Percentiles rank a stretch among this genome's conserved stretches.
phyloP scores from a whole-genome alignment of 92 coral and sea anemone species.

The Epizoanthus stellaris region DNA sequence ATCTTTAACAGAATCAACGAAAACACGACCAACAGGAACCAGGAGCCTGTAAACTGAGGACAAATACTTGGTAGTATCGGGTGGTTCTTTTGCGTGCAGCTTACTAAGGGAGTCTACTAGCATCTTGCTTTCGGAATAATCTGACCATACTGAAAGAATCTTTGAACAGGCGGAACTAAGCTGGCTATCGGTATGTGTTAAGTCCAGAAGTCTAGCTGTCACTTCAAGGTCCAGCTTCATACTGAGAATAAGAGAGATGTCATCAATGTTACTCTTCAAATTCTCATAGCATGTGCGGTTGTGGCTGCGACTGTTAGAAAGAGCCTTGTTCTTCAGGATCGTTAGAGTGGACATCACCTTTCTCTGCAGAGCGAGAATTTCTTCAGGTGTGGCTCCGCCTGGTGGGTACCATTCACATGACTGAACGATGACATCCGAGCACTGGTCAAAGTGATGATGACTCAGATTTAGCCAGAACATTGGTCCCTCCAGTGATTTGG shows the following conservation, averaged over 20 bases:
- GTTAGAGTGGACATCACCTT: neutral
- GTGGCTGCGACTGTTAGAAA: neutral
- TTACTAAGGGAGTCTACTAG: neutral
- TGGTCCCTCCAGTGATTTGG: slow-evolving; percentile 39
- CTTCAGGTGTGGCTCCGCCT: neutral
- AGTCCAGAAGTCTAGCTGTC: slow-evolving; percentile 5
- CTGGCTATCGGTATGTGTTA: slow-evolving; percentile 14
- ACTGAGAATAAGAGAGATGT: slow-evolving; percentile 32
- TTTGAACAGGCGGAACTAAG: slow-evolving; percentile 23
- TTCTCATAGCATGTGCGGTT: slow-evolving; percentile 3
- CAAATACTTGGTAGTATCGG: neutral
- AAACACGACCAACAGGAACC: slow-evolving; percentile 27
- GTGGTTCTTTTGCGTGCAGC: neutral
- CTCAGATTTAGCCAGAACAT: slow-evolving; percentile 34
- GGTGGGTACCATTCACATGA: slow-evolving; percentile 40
- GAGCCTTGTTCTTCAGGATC: neutral
- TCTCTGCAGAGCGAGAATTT: neutral
- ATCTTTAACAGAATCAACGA: slow-evolving; percentile 29
- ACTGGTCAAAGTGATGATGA: slow-evolving; percentile 44
- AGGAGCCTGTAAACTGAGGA: slow-evolving; percentile 23
- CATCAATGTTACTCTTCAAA: neutral
- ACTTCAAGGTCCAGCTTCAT: slow-evolving; percentile 5
- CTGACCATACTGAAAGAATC: slow-evolving; percentile 36
- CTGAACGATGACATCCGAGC: slow-evolving; percentile 54
- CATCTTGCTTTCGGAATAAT: neutral